Evolutionary conservation across 1,140 invertebrate species (phyloP), one percentile per base, ranked within the genome.

Genomic region (Microplitis mediator): DNA sequence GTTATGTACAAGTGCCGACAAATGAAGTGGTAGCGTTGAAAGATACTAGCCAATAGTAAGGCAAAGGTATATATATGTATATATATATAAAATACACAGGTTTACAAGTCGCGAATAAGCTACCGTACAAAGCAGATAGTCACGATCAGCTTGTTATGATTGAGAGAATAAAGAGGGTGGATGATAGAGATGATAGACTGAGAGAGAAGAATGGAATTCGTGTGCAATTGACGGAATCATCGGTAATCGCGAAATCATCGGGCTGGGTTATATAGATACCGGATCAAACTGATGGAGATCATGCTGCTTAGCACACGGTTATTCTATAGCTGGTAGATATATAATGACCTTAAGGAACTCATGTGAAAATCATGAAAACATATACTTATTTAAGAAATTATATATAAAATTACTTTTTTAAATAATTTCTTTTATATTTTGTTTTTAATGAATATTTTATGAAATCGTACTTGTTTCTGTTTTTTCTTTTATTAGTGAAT

Each of bases 101-200:
- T 51, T 8, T 76, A 80, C 76, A 79, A 71, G 70, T 76, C 70
- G 78, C 72, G 79, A 79, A 83, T 79, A 78, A 81, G 81, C 82
- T 85, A 83, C 81, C 77, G 82, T 81, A 76, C 72, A 76, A 79
- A 80, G 65, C 77, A 74, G 75, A 79, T 74, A 83, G 85, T 86
- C 85, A 86, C 85, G 85, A 86, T 78, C 80, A 76, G 78, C 85
- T 86, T 80, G 84, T 84, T 85, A 84, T 73, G 74, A 61, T 66
- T 34, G 62, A 61, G 65, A 67, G 13, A 9, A 36, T 31, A 45
- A 58, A 63, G 51, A 32, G 70, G 54, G 65, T 65, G 69, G 60
- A 31, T 16, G 45, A 39, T 6, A 50, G 64, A 50, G 39, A 16
- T 36, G 62, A 64, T 2, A 39, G 62, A 39, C 4, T 16, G 11